These are phyloP conservation scores for Temnothorax nylanderi DNA, from an alignment of 1,140 invertebrate genomes.

Conservation along the genomic window DNA sequence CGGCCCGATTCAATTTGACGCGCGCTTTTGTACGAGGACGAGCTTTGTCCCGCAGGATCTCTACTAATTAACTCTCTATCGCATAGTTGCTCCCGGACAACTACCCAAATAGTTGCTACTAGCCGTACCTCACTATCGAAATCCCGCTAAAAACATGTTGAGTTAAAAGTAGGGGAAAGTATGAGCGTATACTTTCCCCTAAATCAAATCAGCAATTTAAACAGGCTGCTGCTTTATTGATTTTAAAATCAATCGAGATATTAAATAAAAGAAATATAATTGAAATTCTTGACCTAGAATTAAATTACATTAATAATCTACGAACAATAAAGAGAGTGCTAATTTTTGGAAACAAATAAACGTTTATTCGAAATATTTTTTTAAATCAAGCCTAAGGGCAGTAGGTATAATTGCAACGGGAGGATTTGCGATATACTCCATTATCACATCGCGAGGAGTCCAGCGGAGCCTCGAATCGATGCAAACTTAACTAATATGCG, in stretches of 20 bases:
- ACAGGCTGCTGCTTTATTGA: not conserved
- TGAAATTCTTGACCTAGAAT: not conserved
- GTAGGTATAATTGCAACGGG: not conserved
- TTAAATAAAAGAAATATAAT: not conserved
- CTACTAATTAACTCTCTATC: constrained; percentile 38
- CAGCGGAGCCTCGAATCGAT: not conserved
- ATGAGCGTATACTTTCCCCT: too few relatives aligned
- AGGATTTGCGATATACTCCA: constrained; percentile 4
- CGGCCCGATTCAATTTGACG: constrained; percentile 36
- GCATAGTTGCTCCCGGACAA: not conserved
- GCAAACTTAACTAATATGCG: constrained; percentile 28
- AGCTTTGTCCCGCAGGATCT: constrained; percentile 23
- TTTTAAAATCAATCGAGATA: not conserved
- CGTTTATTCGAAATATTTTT: not conserved
- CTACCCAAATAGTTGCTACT: constrained; percentile 7
- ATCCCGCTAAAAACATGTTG: not conserved
- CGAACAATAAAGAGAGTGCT: not conserved
- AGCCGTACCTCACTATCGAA: not conserved
- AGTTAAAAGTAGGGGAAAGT: not conserved
- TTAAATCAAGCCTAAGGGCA: not conserved
- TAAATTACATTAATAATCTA: not conserved
- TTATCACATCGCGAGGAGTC: not conserved
- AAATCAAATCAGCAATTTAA: not conserved
- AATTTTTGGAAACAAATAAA: not conserved
- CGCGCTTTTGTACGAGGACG: constrained; percentile 44